These are phyloP conservation scores for Tetraodon nigroviridis DNA, from an alignment of 2,113 vertebrate species.

Conservation along the genomic window DNA sequence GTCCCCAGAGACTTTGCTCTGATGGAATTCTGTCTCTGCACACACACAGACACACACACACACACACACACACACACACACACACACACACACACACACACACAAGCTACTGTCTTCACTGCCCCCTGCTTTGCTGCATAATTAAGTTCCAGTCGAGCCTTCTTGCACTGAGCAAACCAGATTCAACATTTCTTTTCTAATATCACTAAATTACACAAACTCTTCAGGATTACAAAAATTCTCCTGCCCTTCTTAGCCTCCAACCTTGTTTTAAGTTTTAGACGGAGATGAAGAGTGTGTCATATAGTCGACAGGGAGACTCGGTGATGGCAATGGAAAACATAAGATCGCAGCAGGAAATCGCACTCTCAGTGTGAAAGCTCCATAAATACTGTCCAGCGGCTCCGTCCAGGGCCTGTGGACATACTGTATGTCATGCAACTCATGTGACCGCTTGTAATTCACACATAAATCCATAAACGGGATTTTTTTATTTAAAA, in stretches of 20 bases:
- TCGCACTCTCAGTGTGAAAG: slow-evolving; percentile 60
- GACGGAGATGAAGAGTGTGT: slow-evolving; percentile 28
- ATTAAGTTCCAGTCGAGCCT: slow-evolving; percentile 29
- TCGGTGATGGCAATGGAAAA: slow-evolving; percentile 43
- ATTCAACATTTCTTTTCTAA: slow-evolving; percentile 6
- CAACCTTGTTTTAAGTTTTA: slow-evolving; percentile 21
- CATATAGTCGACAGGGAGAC: slow-evolving; percentile 41
- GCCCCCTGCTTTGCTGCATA: slow-evolving; percentile 21
- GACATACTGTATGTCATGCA: slow-evolving; percentile 64
- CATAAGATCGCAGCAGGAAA: slow-evolving; percentile 44
- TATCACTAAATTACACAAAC: slow-evolving; percentile 4
- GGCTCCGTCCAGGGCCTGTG: slow-evolving; percentile 61
- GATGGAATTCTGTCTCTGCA: slow-evolving; percentile 52
- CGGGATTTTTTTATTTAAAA: slow-evolving; percentile 77
- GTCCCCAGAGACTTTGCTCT: slow-evolving; percentile 54
- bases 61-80: slow-evolving; percentile 19
- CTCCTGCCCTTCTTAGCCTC: slow-evolving; percentile 5
- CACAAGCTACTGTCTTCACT: slow-evolving; percentile 13
- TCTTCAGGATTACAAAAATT: slow-evolving; percentile 8
- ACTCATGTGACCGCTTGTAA: slow-evolving; percentile 65
- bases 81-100: slow-evolving; percentile 23
- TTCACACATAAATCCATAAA: slow-evolving; percentile 75
- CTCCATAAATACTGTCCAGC: slow-evolving; percentile 68
- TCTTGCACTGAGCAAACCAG: slow-evolving; percentile 25
- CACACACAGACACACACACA: slow-evolving; percentile 19